Evolutionary conservation across 1,140 invertebrate species (phyloP), one percentile per base, ranked within the genome.

Genomic region (Zeugodacus cucurbitae): DNA sequence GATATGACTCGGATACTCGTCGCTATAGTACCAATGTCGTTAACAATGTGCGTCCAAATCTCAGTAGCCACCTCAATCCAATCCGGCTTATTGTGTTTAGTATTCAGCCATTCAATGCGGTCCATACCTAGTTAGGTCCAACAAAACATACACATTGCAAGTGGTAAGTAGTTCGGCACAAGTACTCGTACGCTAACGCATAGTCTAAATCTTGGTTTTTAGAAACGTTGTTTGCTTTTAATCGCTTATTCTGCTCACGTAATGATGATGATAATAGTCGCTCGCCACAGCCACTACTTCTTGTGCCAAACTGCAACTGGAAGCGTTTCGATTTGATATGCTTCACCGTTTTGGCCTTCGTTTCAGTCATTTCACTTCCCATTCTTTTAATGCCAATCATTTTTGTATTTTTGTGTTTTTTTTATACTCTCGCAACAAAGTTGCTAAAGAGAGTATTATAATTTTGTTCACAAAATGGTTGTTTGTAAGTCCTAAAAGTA

Each of bases 201-300:
- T 34, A 34, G 26, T 70, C 34, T n/a, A 7, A 2, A 32, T 29
- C 17, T 17, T 3, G 4, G 26, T 14, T 26, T 82, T 54, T 37
- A 48, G 44, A 82, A 54, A 54, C 74, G 10, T 44, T 44, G 41
- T 48, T 82, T 48, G 74, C 41, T 82, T n/a, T 82, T 29, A 44
- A 3, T 82, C n/a, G 41, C 37, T 48, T 82, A 82, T 82, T 82
- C 74, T 54, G 74, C 74, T 82, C 74, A 82, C 74, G 74, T 82
- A 82, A 82, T 82, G 41, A 82, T 82, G 74, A 82, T 82, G 44
- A 82, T 82, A 82, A 41, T 82, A 26, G n/a, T 17, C 29, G 29
- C 17, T 26, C n/a, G 74, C 11, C 11, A 26, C 74, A 82, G 20
- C 41, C 74, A 29, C n/a, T n/a, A n/a, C 41, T 48, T 82, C n/a